Evolutionary conservation across 2,888 invertebrate genomes (phyloP).

Genomic region (Dryobotodes eremita): DNA sequence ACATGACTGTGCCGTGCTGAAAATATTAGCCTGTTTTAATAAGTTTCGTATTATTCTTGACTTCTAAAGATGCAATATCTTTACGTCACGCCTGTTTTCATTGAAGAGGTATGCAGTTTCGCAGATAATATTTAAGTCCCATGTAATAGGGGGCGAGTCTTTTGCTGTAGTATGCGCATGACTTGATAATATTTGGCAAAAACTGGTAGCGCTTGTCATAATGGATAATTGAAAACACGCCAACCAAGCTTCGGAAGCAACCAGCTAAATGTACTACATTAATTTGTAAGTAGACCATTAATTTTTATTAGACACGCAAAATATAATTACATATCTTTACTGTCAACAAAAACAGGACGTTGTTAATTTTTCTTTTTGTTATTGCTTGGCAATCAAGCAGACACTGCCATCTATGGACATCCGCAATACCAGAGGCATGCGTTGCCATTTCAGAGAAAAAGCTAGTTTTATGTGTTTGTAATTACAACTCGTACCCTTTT

Average conservation of each 20-base stretch:
- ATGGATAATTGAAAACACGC: not conserved
- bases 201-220: not conserved
- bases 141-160: not conserved
- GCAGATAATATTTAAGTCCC: not conserved
- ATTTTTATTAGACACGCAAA: not conserved
- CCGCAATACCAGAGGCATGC: no score
- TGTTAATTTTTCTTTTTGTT: no score
- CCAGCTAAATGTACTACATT: not conserved
- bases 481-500: no score
- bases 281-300: not conserved
- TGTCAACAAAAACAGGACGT: no score
- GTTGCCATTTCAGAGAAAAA: no score
- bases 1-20: not conserved
- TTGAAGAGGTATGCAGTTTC: not conserved
- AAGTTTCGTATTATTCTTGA: not conserved
- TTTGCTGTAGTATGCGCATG: not conserved
- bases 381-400: no score
- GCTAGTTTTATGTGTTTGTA: no score
- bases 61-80: not conserved
- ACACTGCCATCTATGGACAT: no score
- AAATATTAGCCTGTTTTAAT: not conserved
- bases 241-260: not conserved
- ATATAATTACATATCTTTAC: no score
- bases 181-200: not conserved
- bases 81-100: not conserved